Conservation (phyloP, 2,113 vertebrate species). For the Hippocampus abdominalis region DNA sequence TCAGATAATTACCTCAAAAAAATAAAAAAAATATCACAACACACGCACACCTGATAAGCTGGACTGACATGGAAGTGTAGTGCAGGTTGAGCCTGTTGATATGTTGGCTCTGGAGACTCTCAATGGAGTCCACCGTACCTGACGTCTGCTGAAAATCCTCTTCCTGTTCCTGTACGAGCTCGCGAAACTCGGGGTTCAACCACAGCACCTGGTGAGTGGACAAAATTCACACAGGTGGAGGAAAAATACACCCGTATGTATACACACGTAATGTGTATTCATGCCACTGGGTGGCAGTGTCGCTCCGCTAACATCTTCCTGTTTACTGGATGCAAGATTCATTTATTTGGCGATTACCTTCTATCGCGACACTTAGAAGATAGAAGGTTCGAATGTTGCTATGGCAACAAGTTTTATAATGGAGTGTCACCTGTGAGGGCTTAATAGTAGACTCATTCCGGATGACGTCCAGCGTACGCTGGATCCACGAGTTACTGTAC, state of each 20-base stretch:
- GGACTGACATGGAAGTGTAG: slow-evolving; percentile 76
- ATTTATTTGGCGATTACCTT: too few species aligned
- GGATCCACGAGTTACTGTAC: slow-evolving; percentile 76
- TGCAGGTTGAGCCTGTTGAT: slow-evolving; percentile 81
- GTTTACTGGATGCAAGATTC: too few species aligned
- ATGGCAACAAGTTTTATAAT: background rate
- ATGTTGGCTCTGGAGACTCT: slow-evolving; percentile 66
- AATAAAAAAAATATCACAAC: background rate
- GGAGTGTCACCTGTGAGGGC: slow-evolving; percentile 73
- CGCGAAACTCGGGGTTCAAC: slow-evolving; percentile 69
- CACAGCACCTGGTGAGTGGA: slow-evolving; percentile 75
- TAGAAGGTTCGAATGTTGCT: background rate
- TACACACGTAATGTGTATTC: background rate
- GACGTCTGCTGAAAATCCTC: slow-evolving; percentile 77
- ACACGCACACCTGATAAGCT: slow-evolving; percentile 62
- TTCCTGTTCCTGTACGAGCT: slow-evolving; percentile 66
- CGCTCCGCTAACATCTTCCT: too few species aligned
- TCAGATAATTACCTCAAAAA: background rate
- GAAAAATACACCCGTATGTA: background rate
- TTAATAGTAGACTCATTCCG: slow-evolving; percentile 66
- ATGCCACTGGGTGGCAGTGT: too few species aligned
- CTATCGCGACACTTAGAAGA: too few species aligned
- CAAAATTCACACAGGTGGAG: too few species aligned
- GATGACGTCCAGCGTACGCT: slow-evolving; percentile 74
- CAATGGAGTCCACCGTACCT: slow-evolving; percentile 61